Conservation (phyloP, 2,797 vertebrate species). For the Garrulus glandarius region DNA sequence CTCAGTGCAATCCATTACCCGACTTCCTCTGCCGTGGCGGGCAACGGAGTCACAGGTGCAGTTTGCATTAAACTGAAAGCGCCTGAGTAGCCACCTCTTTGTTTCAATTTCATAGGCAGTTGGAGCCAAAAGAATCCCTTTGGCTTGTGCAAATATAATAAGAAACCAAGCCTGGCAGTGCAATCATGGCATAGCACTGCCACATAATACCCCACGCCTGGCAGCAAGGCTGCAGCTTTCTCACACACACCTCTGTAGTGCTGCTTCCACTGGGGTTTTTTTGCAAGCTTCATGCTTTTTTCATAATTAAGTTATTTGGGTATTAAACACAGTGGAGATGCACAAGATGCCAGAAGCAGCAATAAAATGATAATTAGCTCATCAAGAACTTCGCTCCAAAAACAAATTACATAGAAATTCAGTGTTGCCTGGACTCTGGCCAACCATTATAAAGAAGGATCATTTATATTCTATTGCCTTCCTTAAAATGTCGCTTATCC, state of each 20-base stretch:
- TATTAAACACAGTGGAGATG: constrained; percentile 60
- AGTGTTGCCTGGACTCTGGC: constrained; percentile 61
- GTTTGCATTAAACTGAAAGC: background rate
- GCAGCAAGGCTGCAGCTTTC: background rate
- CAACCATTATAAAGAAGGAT: constrained; percentile 60
- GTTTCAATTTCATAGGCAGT: constrained; percentile 20
- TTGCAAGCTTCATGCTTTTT: constrained; percentile 32
- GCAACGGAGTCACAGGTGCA: background rate
- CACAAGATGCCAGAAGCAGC: constrained; percentile 68
- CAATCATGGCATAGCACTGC: background rate
- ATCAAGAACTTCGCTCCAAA: constrained; percentile 68
- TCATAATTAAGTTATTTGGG: constrained; percentile 66
- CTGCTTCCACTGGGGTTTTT: background rate
- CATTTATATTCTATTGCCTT: constrained; percentile 66
- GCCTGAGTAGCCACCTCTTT: background rate
- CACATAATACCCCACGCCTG: background rate
- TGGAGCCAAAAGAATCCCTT: background rate
- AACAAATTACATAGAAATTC: constrained; percentile 69
- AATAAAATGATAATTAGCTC: constrained; percentile 75
- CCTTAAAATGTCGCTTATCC: constrained; percentile 50
- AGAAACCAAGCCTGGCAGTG: background rate
- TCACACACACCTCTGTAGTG: background rate
- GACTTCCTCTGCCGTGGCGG: background rate
- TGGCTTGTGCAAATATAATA: background rate
- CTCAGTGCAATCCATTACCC: background rate